Conservation (phyloP, 2,888 invertebrate genomes). For the Drosophila affinis region DNA sequence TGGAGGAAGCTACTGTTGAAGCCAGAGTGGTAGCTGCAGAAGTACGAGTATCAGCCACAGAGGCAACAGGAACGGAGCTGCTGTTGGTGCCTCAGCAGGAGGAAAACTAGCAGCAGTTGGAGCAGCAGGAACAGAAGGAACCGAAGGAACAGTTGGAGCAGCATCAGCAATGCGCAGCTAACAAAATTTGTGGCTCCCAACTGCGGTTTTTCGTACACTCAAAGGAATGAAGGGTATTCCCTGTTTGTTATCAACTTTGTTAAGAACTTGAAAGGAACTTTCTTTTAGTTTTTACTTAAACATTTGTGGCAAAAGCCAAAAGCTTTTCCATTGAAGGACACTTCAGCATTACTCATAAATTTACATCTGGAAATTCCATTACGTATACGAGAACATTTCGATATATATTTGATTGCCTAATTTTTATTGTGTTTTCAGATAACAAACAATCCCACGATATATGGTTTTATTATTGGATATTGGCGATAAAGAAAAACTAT, state of each 20-base stretch:
- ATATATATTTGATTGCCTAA: no score
- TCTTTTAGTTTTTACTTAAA: no score
- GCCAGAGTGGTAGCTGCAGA: not conserved
- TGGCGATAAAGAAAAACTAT: not conserved
- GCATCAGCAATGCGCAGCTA: constrained; percentile 44
- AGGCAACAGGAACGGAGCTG: constrained; percentile 3
- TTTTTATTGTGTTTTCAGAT: no score
- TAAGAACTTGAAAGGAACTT: not conserved
- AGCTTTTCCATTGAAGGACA: not conserved
- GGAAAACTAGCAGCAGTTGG: not conserved
- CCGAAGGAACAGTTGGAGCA: constrained; percentile 27
- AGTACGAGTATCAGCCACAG: not conserved
- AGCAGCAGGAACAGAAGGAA: constrained; percentile 2
- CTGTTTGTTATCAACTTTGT: not conserved
- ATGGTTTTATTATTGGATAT: not conserved
- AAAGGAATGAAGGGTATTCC: constrained; percentile 9
- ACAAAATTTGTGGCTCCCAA: constrained; percentile 54
- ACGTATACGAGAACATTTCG: no score
- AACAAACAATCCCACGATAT: not conserved
- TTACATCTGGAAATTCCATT: no score
- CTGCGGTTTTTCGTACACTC: constrained; percentile 47
- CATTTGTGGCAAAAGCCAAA: not conserved
- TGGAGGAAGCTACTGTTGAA: not conserved
- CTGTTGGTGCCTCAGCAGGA: not conserved
- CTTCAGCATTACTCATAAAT: not conserved